These are phyloP conservation scores for Alcedo atthis DNA, from an alignment of 2,797 vertebrate genomes.

Conservation along the genomic window DNA sequence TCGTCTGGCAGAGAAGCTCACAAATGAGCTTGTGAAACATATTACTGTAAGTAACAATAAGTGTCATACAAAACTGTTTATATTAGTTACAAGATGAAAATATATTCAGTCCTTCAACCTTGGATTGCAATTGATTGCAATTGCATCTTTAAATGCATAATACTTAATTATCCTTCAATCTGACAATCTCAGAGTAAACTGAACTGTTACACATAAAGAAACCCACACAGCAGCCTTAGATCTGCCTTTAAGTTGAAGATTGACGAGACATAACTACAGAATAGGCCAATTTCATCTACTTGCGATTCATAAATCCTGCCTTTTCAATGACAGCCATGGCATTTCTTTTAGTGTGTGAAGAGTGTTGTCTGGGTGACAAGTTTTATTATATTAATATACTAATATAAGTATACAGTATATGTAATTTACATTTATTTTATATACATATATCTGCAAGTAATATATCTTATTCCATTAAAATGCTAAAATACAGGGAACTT, in stretches of 20 bases:
- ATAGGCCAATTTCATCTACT: background rate
- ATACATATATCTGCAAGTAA: background rate
- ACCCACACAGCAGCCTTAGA: background rate
- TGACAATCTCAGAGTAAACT: background rate
- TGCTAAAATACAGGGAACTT: background rate
- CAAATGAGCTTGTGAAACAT: constrained; percentile 86
- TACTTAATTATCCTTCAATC: background rate
- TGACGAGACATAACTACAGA: background rate
- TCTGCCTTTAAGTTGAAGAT: background rate
- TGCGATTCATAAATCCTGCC: background rate
- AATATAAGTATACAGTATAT: background rate
- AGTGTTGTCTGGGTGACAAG: background rate
- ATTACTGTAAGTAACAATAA: constrained; percentile 80
- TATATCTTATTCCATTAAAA: background rate
- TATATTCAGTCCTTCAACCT: background rate
- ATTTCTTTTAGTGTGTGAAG: background rate
- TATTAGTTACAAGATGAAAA: background rate
- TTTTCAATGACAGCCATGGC: background rate
- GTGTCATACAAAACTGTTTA: background rate
- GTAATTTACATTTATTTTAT: background rate
- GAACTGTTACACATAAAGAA: background rate
- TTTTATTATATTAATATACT: background rate
- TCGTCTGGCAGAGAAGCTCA: constrained; percentile 86
- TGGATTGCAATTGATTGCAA: background rate
- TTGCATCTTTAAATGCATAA: background rate